Conservation (phyloP, 2,113 vertebrate species). For the Pomatorhinus ruficollis region DNA sequence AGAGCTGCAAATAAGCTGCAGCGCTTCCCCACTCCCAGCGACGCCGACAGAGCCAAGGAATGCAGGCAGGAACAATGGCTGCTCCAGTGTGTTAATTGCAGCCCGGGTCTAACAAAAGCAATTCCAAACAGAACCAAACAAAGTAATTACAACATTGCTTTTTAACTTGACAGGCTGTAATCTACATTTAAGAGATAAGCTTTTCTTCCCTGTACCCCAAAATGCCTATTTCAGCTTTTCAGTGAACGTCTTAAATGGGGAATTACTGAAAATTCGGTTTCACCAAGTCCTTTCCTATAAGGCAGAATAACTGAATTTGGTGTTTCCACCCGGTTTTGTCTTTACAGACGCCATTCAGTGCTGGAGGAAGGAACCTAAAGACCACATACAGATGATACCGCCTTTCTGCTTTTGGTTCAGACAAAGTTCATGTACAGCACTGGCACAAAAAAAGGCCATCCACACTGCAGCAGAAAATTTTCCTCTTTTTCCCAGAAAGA, state of each 20-base stretch:
- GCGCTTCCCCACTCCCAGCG: not conserved
- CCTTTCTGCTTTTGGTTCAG: not conserved
- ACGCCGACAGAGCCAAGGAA: not conserved
- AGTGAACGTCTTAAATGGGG: not conserved
- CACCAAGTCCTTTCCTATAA: not conserved
- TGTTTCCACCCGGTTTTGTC: not conserved
- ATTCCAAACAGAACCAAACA: conserved; percentile 59
- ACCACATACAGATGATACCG: not conserved
- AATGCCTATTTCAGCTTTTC: not conserved
- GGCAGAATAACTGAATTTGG: not conserved
- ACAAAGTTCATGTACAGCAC: not conserved
- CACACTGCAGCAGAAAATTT: not conserved
- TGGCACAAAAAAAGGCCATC: no score
- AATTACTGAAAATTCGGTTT: not conserved
- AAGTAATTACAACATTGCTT: conserved; percentile 54
- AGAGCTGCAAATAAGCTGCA: not conserved
- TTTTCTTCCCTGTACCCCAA: conserved; percentile 31
- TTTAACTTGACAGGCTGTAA: conserved; percentile 42
- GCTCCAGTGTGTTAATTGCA: conserved; percentile 36
- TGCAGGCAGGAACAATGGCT: conserved; percentile 45
- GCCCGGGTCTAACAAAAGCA: conserved; percentile 43
- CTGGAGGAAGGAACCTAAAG: not conserved
- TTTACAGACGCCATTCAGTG: not conserved
- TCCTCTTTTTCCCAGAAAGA: not conserved
- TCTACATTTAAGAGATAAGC: conserved; percentile 50